Evolutionary conservation across 2,888 invertebrate genomes (phyloP), one percentile per base, ranked within the genome.

Genomic region (Pachycephus smyrnensis): DNA sequence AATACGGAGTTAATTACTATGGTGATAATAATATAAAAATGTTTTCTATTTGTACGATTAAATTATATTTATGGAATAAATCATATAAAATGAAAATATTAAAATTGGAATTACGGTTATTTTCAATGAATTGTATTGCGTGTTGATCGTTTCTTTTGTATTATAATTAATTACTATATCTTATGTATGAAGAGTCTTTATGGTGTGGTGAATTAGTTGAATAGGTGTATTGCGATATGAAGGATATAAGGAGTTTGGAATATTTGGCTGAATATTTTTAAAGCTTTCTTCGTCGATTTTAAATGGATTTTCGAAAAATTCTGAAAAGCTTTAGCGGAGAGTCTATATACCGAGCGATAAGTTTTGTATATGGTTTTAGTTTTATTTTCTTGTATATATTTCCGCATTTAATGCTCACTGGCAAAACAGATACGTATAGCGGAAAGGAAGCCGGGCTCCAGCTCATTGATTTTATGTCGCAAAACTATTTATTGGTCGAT

Each of bases 381-480:
- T 55, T 55, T 55, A 55, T 55, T 55, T 55, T 23, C 55, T 55
- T 55, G 55, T 55, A 55, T 55, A 55, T 71, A 71, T 73, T 83
- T 83, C 81, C 80, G 80, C 73, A 82, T 82, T 84, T 86, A 85
- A 86, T 86, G 82, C 84, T 80, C 82, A 80, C 84, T 79, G 80
- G 80, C 83, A 79, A 83, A 85, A 86, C 85, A 86, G 83, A 84
- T 78, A 84, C 81, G 80, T 76, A 82, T 82, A 84, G 84, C 85
- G 82, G 82, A 85, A 89, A 89, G 88, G 86, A 88, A 87, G 83
- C 80, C 81, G 84, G 84, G 88, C 85, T 84, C 77, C 85, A 85
- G 88, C 87, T 89, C 89, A 91, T 90, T 89, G 90, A 90, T 90
- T 90, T 90, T 86, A 85, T 82, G 89, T 86, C 86, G 82, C 80